Conservation (phyloP, 2,888 invertebrate genomes). For the Cheilosia impressa region DNA sequence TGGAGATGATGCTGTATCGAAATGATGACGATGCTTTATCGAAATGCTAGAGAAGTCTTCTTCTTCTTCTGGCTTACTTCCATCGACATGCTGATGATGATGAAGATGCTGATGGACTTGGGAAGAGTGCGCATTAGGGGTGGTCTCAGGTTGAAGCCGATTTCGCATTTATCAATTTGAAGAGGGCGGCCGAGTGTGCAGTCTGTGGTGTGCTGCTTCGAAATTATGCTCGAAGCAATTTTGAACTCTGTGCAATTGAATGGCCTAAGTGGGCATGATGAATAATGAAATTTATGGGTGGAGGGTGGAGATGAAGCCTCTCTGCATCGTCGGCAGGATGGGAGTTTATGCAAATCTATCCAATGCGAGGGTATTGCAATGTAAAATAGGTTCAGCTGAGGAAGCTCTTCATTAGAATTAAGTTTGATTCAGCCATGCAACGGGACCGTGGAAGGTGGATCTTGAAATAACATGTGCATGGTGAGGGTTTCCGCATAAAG, state of each 20-base stretch:
- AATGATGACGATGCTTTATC: slow-evolving; percentile 41
- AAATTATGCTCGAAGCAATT: slow-evolving; percentile 29
- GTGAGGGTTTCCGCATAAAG: too few species aligned
- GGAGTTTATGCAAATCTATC: slow-evolving; percentile 25
- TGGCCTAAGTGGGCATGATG: slow-evolving; percentile 22
- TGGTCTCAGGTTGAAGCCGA: slow-evolving; percentile 35
- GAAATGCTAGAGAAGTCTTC: slow-evolving; percentile 11
- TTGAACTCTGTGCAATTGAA: slow-evolving; percentile 26
- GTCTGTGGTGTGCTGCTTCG: background rate
- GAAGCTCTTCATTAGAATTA: background rate
- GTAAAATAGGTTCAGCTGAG: background rate
- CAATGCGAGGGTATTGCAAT: slow-evolving; percentile 2
- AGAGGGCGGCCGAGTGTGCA: background rate
- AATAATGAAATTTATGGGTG: slow-evolving; percentile 37
- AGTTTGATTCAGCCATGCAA: background rate
- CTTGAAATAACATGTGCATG: background rate
- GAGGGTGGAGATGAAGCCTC: slow-evolving; percentile 30
- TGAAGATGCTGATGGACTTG: slow-evolving; percentile 27
- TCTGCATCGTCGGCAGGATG: slow-evolving; percentile 1
- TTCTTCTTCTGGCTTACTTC: slow-evolving; percentile 1
- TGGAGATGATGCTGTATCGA: slow-evolving; percentile 44
- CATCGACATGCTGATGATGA: slow-evolving; percentile 21
- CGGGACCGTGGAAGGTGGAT: background rate
- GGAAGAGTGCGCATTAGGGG: slow-evolving; percentile 54
- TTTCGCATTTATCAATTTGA: slow-evolving; percentile 31